Base-by-base conservation (phyloP, 2,113 vertebrate species). In the Hoplias malabaricus region DNA sequence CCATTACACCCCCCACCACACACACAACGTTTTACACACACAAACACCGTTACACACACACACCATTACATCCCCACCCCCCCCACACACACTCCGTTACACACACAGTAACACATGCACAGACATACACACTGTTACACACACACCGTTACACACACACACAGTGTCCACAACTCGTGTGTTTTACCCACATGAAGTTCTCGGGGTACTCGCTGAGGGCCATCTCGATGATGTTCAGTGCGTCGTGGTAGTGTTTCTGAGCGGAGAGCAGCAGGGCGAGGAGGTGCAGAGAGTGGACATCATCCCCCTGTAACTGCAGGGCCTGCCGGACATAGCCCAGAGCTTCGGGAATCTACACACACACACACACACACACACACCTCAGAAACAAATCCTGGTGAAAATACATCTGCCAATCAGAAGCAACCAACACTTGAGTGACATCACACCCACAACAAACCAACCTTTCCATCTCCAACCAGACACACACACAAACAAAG, bases 231-330 rank as follows among this genome's bases (percentile, higher is more conserved):
- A 99, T 99, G 84, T 96, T 99, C 81, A 99, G 93, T 13, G 92
- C 96, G 4, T 99, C 98, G 0, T 98, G 98, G 88, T 98, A 94
- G 86, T 99, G 98, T 88, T 99, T 99, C 90, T 99, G 97, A 0
- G 98, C 96, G 1, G 98, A 99, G 1, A 99, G 89, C 53, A 99
- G 84, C 83, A 99, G 93, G 4, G 98, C 95, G 67, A 99, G 94
- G 75, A 99, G 94, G 84, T 99, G 98, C 81, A 99, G 92, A 34
- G 96, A 98, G 90, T 98, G 96, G 82, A 96, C 94, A 38, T 99
- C 96, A 21, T 99, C 98, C 6, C 98, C 98, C 82, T 99, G 98
- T 62, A 99, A 95, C 0, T 99, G 97, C 71, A 99, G 90, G 34
- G 98, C 96, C 86, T 99, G 98, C 27, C 98, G 95, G 61, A 98